These are phyloP conservation scores for Falco peregrinus DNA, from an alignment of 2,797 vertebrate species.

Conservation along the genomic window DNA sequence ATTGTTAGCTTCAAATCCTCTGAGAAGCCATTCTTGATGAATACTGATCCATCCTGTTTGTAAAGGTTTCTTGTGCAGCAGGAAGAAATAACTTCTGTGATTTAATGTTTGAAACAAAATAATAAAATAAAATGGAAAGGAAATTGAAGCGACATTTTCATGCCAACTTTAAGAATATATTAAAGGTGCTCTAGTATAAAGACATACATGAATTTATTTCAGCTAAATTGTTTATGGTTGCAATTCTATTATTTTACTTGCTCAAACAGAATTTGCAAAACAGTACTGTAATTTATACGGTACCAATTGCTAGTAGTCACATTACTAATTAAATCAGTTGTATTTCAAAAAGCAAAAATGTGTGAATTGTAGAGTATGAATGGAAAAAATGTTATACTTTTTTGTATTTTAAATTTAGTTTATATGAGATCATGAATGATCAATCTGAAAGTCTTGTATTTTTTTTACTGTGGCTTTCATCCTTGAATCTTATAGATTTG, in stretches of 20 bases:
- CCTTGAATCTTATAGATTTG: background rate
- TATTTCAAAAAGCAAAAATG: background rate
- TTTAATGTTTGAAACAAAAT: constrained; percentile 10
- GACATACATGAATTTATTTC: background rate
- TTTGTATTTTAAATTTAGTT: background rate
- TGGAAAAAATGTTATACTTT: background rate
- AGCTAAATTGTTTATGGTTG: background rate
- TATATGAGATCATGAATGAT: background rate
- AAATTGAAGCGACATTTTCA: background rate
- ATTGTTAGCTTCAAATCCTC: constrained; percentile 6
- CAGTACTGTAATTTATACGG: background rate
- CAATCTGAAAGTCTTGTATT: background rate
- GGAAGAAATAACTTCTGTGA: constrained; percentile 19
- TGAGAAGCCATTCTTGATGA: background rate
- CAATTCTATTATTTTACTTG: background rate
- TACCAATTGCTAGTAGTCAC: background rate
- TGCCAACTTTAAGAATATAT: background rate
- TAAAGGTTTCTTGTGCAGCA: background rate
- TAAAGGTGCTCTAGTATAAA: background rate
- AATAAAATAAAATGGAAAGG: constrained; percentile 4
- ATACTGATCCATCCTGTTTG: background rate
- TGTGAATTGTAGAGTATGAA: background rate
- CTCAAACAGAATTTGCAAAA: background rate
- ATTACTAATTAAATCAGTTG: background rate
- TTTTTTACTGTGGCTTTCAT: background rate